These are phyloP conservation scores for Melanaphis sacchari DNA, from an alignment of 1,140 invertebrate species.

Conservation along the genomic window DNA sequence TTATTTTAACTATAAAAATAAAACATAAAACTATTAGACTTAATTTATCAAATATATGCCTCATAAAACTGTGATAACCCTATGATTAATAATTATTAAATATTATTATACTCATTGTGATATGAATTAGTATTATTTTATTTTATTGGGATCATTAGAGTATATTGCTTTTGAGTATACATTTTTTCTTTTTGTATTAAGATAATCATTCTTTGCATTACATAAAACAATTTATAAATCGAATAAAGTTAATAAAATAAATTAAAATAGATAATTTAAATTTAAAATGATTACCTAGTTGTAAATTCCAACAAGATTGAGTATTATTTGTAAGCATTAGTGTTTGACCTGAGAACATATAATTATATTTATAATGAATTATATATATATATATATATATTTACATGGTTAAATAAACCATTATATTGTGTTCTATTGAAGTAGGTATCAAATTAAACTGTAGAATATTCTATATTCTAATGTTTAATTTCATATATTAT, in stretches of 20 bases:
- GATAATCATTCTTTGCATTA: not conserved
- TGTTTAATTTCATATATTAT: not conserved
- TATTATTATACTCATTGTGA: not conserved
- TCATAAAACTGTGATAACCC: not conserved
- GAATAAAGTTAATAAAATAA: not conserved
- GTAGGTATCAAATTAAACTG: slow-evolving; percentile 13
- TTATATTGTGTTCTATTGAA: not conserved
- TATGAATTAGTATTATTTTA: not conserved
- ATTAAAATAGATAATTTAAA: not conserved
- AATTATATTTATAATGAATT: not conserved
- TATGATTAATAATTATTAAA: not conserved
- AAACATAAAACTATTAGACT: not conserved
- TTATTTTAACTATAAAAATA: not conserved
- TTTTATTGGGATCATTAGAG: not conserved
- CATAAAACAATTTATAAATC: not conserved
- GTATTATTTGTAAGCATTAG: not conserved
- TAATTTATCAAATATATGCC: not conserved
- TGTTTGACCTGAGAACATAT: not conserved
- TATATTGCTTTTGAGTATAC: not conserved
- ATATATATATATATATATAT: not conserved
- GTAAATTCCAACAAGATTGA: not conserved
- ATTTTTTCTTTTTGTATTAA: not conserved
- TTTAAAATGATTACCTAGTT: not conserved
- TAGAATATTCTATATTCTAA: not conserved
- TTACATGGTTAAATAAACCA: not conserved